phyloP scores from a whole-genome alignment of 2,888 invertebrate genomes.

The Nesidiocoris tenuis region DNA sequence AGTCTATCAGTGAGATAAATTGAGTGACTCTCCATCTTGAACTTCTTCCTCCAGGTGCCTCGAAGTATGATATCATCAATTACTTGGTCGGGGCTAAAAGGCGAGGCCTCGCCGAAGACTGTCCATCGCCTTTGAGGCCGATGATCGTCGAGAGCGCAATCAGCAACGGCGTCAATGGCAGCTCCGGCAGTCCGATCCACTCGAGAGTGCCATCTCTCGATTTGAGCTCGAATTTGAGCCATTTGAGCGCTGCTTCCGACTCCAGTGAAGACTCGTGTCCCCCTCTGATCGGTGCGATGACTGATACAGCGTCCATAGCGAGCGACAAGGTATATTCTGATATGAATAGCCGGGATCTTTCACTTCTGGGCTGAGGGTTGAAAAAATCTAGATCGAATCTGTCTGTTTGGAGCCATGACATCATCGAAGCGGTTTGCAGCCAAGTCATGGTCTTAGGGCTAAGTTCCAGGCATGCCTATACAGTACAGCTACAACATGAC shows the following conservation, averaged over 20 bases:
- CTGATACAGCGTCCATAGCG: slow-evolving; percentile 47
- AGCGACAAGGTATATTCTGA: slow-evolving; percentile 50
- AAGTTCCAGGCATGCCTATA: too few species aligned
- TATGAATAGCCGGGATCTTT: neutral
- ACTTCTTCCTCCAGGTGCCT: slow-evolving; percentile 68
- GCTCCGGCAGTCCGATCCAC: slow-evolving; percentile 57
- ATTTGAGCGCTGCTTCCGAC: slow-evolving; percentile 78
- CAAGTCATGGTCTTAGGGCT: too few species aligned
- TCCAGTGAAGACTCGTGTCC: slow-evolving; percentile 81
- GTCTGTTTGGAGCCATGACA: too few species aligned
- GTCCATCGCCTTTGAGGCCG: slow-evolving; percentile 10
- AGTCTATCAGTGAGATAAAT: too few species aligned
- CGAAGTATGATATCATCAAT: slow-evolving; percentile 85
- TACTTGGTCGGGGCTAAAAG: slow-evolving; percentile 86
- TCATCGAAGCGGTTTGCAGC: too few species aligned
- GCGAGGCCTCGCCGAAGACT: slow-evolving; percentile 55
- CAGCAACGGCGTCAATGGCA: slow-evolving; percentile 57
- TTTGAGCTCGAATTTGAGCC: slow-evolving; percentile 69
- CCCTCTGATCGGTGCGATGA: slow-evolving; percentile 55
- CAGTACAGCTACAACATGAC: too few species aligned
- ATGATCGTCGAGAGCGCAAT: slow-evolving; percentile 6
- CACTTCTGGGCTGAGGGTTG: too few species aligned
- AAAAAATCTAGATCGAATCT: too few species aligned
- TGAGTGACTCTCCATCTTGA: too few species aligned
- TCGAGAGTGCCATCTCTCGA: slow-evolving; percentile 58